Percentiles rank a stretch among this genome's conserved stretches.
These are phyloP conservation scores for Megastigmus dorsalis DNA, from an alignment of 2,888 invertebrate genomes.

Conservation along the genomic window DNA sequence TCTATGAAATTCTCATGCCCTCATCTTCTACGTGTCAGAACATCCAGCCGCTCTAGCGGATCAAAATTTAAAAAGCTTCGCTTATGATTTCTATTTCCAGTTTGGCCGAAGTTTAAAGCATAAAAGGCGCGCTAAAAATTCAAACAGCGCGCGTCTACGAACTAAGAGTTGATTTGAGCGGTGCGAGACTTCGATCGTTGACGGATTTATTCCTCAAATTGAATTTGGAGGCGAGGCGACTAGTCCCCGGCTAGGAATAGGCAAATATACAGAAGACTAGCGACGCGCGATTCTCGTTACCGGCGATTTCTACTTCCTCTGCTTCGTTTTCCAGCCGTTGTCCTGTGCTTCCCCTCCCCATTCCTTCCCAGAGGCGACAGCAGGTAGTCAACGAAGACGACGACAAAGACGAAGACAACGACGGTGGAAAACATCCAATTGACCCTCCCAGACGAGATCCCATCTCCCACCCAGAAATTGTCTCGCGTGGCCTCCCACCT, in stretches of 20 bases:
- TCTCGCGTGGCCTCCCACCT: conserved; percentile 43
- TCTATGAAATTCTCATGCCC: too few species aligned
- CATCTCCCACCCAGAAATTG: conserved; percentile 30
- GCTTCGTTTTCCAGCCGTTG: too few species aligned
- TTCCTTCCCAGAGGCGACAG: conserved; percentile 40
- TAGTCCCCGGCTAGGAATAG: neutral
- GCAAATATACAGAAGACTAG: neutral
- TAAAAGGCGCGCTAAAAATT: conserved; percentile 26
- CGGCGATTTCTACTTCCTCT: conserved; percentile 10
- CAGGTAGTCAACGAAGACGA: conserved; percentile 55
- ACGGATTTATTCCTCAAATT: conserved; percentile 39
- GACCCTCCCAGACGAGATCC: conserved; percentile 55
- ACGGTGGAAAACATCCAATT: conserved; percentile 55
- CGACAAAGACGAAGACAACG: conserved; percentile 13
- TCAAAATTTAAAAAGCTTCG: too few species aligned
- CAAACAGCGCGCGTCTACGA: neutral
- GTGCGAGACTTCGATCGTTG: neutral
- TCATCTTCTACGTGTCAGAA: too few species aligned
- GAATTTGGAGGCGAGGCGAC: conserved; percentile 11
- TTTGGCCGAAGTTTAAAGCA: neutral
- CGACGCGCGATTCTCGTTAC: conserved; percentile 8
- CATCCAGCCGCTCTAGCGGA: too few species aligned
- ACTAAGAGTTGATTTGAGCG: conserved; percentile 15
- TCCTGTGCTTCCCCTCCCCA: too few species aligned
- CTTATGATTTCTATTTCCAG: neutral